Evolutionary conservation across 2,888 invertebrate genomes (phyloP), one percentile per base, ranked within the genome.

Genomic region (Tiliacea aurago): DNA sequence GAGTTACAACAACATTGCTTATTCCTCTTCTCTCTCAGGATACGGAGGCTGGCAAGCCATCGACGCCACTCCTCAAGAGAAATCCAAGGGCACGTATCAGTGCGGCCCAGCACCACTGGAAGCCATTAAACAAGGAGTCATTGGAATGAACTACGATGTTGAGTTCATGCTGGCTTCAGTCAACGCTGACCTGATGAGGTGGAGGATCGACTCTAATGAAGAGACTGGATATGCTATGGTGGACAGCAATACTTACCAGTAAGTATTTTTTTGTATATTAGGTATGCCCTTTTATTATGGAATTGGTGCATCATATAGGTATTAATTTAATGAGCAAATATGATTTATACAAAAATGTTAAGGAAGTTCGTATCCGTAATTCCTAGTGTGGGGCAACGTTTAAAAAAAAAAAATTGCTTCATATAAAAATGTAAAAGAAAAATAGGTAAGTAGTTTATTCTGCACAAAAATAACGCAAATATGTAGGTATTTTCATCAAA

Each of bases 21-120:
- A 45, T 63, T 15, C 18, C 7, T 49, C 33, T 2, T 23, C 45
- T 28, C 20, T 2, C 96, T 41, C 13, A 97, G 98, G 98, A 18
- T 98, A 98, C 90, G 98, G 98, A 0, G 98, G 98, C n/a, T 99
- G 98, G 98, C 98, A 99, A 94, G 98, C 98, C 0, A 97, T 98
- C 62, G 98, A 99, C 90, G 97, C 98, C 0, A 98, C 98, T 0
- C 98, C 98, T 0, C 98, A 98, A 91, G 98, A 98, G 92, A 97
- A 96, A 0, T 98, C 98, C 7, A 97, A 97, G 53, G 97, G 97
- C 0, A 89, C 97, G 76, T 98, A 97, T 93, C 98, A 98, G 80
- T 98, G 98, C 87, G 98, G 98, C 0, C 98, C 98, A 13, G 97
- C 98, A 0, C 97, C 98, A 0, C 91, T 98, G 5, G 98, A 97